phyloP scores from a whole-genome alignment of 2,888 invertebrate genomes.

The Chrysomela aeneicollis region DNA sequence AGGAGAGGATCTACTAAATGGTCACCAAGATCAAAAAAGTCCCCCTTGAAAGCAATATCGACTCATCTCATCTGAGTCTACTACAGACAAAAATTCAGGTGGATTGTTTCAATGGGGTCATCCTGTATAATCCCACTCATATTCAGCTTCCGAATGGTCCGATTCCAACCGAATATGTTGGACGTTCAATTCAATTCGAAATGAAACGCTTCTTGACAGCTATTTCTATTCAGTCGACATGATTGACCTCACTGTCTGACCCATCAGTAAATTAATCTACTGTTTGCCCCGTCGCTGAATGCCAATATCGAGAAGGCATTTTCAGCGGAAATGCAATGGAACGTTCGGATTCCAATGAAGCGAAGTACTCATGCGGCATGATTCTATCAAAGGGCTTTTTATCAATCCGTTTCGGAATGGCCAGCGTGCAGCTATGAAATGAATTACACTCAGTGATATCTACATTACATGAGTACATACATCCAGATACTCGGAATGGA shows the following conservation, averaged over 20 bases:
- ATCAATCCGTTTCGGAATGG: neutral
- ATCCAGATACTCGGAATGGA: too few relatives aligned
- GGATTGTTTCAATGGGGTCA: too few relatives aligned
- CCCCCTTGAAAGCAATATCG: too few relatives aligned
- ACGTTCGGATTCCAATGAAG: neutral
- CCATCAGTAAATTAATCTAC: neutral
- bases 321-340: neutral
- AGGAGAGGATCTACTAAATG: too few relatives aligned
- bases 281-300: neutral
- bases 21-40: too few relatives aligned
- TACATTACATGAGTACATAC: neutral
- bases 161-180: neutral
- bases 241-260: neutral
- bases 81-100: too few relatives aligned
- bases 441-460: neutral
- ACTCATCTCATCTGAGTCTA: too few relatives aligned
- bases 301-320: neutral
- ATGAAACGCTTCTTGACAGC: neutral
- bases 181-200: neutral
- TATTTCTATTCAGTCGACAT: neutral
- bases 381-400: neutral
- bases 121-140: neutral
- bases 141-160: neutral
- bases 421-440: neutral
- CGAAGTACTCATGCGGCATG: neutral